Conservation (phyloP, 2,113 vertebrate species). For the Serinus canaria region DNA sequence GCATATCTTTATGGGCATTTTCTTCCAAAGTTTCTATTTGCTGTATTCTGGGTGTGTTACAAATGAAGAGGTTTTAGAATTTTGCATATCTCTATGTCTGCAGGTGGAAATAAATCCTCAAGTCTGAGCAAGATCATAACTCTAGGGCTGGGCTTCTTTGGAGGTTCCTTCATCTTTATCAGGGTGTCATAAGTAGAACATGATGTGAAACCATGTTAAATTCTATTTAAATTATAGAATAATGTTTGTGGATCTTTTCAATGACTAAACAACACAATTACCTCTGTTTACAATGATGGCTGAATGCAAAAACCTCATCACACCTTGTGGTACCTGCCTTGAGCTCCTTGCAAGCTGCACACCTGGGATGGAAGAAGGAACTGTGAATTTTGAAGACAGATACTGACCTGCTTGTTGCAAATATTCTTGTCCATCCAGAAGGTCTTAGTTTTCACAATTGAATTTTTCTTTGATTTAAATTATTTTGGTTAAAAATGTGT, state of each 20-base stretch:
- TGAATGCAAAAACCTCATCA: neutral
- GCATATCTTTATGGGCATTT: conserved; percentile 10
- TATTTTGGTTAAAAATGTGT: neutral
- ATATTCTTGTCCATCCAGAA: neutral
- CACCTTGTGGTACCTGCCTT: neutral
- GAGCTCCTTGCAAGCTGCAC: neutral
- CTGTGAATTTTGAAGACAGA: neutral
- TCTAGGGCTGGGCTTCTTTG: neutral
- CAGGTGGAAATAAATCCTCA: neutral
- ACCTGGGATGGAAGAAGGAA: neutral
- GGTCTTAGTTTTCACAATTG: neutral
- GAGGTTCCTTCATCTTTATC: neutral
- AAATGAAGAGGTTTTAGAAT: conserved; percentile 15
- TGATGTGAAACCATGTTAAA: fast-evolving
- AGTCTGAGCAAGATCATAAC: neutral
- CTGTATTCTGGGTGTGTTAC: neutral
- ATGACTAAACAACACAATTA: neutral
- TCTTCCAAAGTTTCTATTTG: neutral
- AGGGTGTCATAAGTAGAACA: neutral
- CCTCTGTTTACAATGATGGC: neutral
- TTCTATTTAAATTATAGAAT: neutral
- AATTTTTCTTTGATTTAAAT: neutral
- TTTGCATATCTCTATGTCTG: neutral
- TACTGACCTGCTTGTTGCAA: neutral
- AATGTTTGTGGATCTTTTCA: neutral